A percentile compares a stretch with the other conserved stretches of the same genome.
Evolutionary conservation across 2,888 invertebrate species (phyloP).

Genomic region (Drosophila sordidapex): DNA sequence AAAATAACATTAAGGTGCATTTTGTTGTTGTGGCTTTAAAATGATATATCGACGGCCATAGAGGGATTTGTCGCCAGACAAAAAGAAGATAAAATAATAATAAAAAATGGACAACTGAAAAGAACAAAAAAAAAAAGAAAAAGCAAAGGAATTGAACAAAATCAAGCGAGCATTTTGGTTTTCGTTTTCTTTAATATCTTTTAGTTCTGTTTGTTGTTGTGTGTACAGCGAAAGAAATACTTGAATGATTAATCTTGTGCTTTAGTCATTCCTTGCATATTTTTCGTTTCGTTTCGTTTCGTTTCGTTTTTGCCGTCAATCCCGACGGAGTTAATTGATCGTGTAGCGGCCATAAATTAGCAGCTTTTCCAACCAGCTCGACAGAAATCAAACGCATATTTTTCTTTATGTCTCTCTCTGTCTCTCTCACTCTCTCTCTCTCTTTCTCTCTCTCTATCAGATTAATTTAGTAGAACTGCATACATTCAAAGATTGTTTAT

Average conservation of each 20-base stretch:
- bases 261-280: slow-evolving; percentile 48
- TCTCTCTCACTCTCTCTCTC: neutral
- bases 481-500: neutral
- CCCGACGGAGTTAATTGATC: slow-evolving; percentile 50
- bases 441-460: neutral
- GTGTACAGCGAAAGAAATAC: slow-evolving; percentile 18
- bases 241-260: slow-evolving; percentile 58
- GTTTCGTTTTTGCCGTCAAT: slow-evolving; percentile 19
- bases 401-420: neutral
- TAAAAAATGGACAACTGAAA: neutral
- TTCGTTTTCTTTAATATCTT: slow-evolving; percentile 9
- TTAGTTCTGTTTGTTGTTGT: slow-evolving; percentile 2
- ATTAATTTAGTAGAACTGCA: neutral
- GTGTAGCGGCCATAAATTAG: slow-evolving; percentile 51
- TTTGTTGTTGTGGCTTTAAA: slow-evolving; percentile 49
- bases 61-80: slow-evolving; percentile 68
- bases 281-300: neutral
- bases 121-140: slow-evolving; percentile 7
- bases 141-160: slow-evolving; percentile 18
- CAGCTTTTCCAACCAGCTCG: slow-evolving; percentile 33
- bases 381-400: slow-evolving; percentile 1
- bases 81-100: slow-evolving; percentile 18
- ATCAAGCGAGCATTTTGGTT: slow-evolving; percentile 31
- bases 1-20: slow-evolving; percentile 11
- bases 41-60: slow-evolving; percentile 73